Evolutionary conservation across 2,888 invertebrate genomes (phyloP).

Genomic region (Leucania comma): DNA sequence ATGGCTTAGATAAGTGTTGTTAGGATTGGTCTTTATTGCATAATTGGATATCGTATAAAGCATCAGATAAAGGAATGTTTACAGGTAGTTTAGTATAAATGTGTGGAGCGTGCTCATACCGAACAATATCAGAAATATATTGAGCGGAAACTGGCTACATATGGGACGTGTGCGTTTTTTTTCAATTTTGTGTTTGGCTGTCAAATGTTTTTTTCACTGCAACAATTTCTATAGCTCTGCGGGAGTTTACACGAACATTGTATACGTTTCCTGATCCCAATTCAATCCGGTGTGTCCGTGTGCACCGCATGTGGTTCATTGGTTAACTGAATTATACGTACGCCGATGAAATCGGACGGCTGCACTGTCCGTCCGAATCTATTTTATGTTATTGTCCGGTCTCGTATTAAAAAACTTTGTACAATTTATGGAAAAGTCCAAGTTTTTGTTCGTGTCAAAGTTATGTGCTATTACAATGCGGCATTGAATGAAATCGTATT

Average conservation of each 20-base stretch:
- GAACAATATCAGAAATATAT: slow-evolving; percentile 55
- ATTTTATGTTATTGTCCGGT: slow-evolving; percentile 76
- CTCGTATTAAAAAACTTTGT: slow-evolving; percentile 64
- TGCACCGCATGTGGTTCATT: slow-evolving; percentile 85
- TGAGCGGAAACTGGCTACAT: slow-evolving; percentile 56
- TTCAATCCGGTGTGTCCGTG: slow-evolving; percentile 78
- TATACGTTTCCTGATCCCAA: slow-evolving; percentile 79
- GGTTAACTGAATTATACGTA: slow-evolving; percentile 86
- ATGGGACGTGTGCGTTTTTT: slow-evolving; percentile 48
- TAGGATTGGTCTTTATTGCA: slow-evolving; percentile 45
- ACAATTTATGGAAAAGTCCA: slow-evolving; percentile 62
- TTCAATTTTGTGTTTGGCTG: slow-evolving; percentile 64
- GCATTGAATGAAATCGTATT: slow-evolving; percentile 57
- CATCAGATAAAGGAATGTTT: slow-evolving; percentile 29
- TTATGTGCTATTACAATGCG: slow-evolving; percentile 58
- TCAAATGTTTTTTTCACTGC: slow-evolving; percentile 76
- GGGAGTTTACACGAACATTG: slow-evolving; percentile 80
- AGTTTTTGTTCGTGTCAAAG: slow-evolving; percentile 62
- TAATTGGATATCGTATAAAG: slow-evolving; percentile 34
- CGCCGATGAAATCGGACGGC: slow-evolving; percentile 76
- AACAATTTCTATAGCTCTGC: slow-evolving; percentile 80
- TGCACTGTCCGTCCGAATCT: slow-evolving; percentile 56
- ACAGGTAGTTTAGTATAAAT: slow-evolving; percentile 37
- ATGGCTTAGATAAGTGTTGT: slow-evolving; percentile 54
- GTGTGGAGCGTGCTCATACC: slow-evolving; percentile 21